Conservation (phyloP, 1,140 invertebrate genomes). For the Ditylenchus dipsaci region DNA sequence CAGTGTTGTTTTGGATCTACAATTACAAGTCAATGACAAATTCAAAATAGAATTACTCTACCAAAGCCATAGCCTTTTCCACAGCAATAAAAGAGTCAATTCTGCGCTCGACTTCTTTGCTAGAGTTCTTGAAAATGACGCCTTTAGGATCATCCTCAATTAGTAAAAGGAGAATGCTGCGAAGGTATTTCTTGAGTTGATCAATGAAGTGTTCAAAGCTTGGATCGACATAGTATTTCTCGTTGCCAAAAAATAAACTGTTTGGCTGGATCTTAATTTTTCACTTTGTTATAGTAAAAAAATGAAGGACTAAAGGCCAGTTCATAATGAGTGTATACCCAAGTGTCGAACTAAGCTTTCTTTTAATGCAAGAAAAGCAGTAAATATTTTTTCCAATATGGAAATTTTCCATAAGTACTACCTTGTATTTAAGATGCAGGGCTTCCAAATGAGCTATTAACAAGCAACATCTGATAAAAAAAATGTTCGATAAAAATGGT, state of each 20-base stretch:
- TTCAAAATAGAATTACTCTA: neutral
- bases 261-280: conserved; percentile 15
- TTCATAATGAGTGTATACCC: too few species aligned
- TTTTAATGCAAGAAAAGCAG: too few species aligned
- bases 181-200: conserved; percentile 14
- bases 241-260: conserved; percentile 19
- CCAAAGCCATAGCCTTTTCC: conserved; percentile 17
- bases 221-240: conserved; percentile 25
- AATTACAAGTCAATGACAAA: neutral
- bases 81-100: conserved; percentile 27
- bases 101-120: conserved; percentile 14
- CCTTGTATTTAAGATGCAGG: too few species aligned
- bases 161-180: conserved; percentile 12
- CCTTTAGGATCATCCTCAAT: conserved; percentile 10
- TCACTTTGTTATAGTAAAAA: neutral
- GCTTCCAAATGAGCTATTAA: too few species aligned
- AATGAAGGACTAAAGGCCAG: too few species aligned
- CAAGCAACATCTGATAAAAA: too few species aligned
- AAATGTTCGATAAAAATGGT: too few species aligned
- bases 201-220: conserved; percentile 16
- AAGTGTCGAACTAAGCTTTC: too few species aligned
- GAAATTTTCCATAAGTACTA: too few species aligned
- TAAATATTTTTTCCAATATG: too few species aligned
- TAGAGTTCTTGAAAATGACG: conserved; percentile 12
- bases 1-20: conserved; percentile 21